Base-by-base conservation (phyloP, 2,888 invertebrate genomes). In the Neoitamus cyanurus region DNA sequence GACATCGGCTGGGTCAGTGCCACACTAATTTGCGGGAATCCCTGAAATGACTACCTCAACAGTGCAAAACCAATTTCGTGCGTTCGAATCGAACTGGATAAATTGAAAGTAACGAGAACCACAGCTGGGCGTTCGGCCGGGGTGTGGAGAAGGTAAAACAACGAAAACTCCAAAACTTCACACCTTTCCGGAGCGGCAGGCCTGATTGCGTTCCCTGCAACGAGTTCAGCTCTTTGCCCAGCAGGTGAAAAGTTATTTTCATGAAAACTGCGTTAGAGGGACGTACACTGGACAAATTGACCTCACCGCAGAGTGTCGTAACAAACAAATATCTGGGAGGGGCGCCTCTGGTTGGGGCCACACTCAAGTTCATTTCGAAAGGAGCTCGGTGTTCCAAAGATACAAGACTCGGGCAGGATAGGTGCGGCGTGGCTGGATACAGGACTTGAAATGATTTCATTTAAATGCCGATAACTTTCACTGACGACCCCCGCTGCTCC, bases 71-170 rank as follows among this genome's bases (percentile, higher is more conserved):
- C 34, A 78, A 58, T 78, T 58, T 78, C n/a, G 37, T 25, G 9
- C 25, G 4, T 37, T 69, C 25, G 37, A 69, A 37, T 69, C 7
- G 78, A 30, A 78, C 48, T n/a, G 9, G 36, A 28, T 48, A 82
- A 82, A 69, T 68, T 82, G 69, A 82, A 82, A 82, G 28, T 82
- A 37, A 69, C 28, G 69, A 82, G 13, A 7, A 20, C n/a, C 31
- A 80, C 9, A 20, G 58, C 34, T 31, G 48, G 31, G n/a, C 34
- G 58, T 30, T 37, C 28, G 6, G 2, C 20, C 0, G 9, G 30
- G 28, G 28, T 48, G n/a, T 5, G 42, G 15, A n/a, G 30, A 31
- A 20, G 78, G 58, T 58, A 58, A 80, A 58, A 58, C 30, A 58
- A 80, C 34, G 58, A 58, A 58, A 80, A 80, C 58, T 31, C 34